A percentile compares a stretch with the other conserved stretches of the same genome.
Evolutionary conservation across 1,140 invertebrate species (phyloP).

Genomic region (Meteorus sp.): DNA sequence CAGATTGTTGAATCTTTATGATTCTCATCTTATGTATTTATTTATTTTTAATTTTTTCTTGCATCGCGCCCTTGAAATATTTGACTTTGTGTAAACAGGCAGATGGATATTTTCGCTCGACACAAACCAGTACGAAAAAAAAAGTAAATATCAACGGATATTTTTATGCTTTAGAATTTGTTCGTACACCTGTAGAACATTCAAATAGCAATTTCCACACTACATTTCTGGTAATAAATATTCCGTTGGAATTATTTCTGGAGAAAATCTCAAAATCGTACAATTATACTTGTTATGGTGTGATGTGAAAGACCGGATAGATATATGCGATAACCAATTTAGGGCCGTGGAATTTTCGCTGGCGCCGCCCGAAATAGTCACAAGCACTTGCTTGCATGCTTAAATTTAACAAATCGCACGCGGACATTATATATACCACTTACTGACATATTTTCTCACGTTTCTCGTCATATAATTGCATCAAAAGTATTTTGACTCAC

Average conservation of each 20-base stretch:
- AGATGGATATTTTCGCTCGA: not conserved
- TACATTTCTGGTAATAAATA: not conserved
- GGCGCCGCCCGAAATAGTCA: conserved; percentile 53
- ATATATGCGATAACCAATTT: conserved; percentile 57
- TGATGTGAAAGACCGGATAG: too few relatives aligned
- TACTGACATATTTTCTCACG: not conserved
- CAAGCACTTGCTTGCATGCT: conserved; percentile 7
- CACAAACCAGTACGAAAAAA: not conserved
- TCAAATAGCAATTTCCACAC: conserved; percentile 8
- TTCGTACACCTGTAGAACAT: too few relatives aligned
- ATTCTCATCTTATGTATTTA: not conserved
- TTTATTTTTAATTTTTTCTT: not conserved
- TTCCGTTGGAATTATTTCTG: too few relatives aligned
- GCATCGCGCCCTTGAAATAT: not conserved
- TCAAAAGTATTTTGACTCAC: too few relatives aligned
- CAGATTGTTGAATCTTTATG: not conserved
- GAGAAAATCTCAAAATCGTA: too few relatives aligned
- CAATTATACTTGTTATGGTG: too few relatives aligned
- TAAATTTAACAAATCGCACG: conserved; percentile 4
- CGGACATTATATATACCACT: not conserved
- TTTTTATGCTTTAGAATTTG: too few relatives aligned
- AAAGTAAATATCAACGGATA: not conserved
- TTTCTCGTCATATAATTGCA: too few relatives aligned
- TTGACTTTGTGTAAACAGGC: not conserved
- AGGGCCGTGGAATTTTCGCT: conserved; percentile 53